Base-by-base conservation (phyloP, 1,140 invertebrate genomes). In the Drosophila neocordata region DNA sequence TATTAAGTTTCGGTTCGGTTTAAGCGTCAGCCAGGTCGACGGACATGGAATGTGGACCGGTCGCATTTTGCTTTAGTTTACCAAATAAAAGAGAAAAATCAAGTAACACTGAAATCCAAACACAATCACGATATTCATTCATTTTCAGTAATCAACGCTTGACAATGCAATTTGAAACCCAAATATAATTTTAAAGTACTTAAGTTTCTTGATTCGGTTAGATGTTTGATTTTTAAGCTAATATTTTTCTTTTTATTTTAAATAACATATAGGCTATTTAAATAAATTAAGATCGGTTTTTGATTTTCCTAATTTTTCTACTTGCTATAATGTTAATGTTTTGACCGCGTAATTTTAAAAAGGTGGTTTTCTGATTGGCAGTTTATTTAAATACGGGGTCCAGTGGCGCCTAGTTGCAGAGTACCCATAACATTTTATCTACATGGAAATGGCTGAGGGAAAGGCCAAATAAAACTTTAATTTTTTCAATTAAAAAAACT, bases 31-130 rank as follows among this genome's bases (percentile, higher is more conserved):
- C 53, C 53, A 56, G 34, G 15, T 13, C 53, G 53, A 56, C 53
- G 15, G 53, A 56, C 53, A 18, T 56, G 53, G 53, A 56, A 56
- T 56, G 53, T 56, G 53, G 24, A 56, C 53, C 53, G 53, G 53
- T 56, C 53, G 53, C 53, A 56, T 56, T 56, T 56, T 56, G 53
- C 13, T 18, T 35, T 15, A 18, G 22, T 18, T 56, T n/a, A 13
- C 53, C 52, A 55, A 55, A 56, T 34, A 34, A 56, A 35, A 56
- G 15, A 56, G 13, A 15, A 56, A 56, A 56, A 56, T 56, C 27
- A 56, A 56, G 27, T 34, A 56, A 56, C 41, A 20, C 41, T 48
- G 41, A 20, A 48, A 48, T 48, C 15, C 8, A 48, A 48, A 48
- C 41, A 48, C 15, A 48, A 48, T 48, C 41, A 48, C 41, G 41